Conservation (phyloP, 2,888 invertebrate genomes). For the Leucozona laternaria region DNA sequence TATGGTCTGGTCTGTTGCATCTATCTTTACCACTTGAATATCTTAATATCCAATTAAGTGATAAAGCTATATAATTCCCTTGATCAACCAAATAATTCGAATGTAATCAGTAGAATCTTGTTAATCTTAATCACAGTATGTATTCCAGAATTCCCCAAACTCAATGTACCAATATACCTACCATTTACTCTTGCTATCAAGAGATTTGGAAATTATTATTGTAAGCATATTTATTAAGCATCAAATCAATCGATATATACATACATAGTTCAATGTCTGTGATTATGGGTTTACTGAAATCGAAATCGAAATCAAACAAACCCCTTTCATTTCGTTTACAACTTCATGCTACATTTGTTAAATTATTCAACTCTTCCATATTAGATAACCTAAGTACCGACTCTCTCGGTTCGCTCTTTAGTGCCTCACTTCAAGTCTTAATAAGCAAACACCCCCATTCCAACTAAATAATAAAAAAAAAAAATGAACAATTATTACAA, state of each 20-base stretch:
- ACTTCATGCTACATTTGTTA: constrained; percentile 39
- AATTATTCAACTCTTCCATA: constrained; percentile 46
- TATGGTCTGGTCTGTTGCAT: neutral
- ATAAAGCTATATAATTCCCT: neutral
- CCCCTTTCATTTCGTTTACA: constrained; percentile 7
- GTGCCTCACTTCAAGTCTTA: constrained; percentile 42
- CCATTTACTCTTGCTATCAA: neutral
- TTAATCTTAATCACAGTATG: neutral
- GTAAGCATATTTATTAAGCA: constrained; percentile 1
- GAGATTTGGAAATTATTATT: constrained; percentile 1
- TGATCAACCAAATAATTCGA: constrained; percentile 1
- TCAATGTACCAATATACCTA: neutral
- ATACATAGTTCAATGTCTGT: neutral
- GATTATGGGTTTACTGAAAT: constrained; percentile 18
- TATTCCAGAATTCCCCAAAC: neutral
- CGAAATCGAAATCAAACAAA: constrained; percentile 13
- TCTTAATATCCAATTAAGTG: neutral
- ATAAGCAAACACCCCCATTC: constrained; percentile 37
- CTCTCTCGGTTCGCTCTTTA: constrained; percentile 41
- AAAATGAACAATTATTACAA: constrained; percentile 45
- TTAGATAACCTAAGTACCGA: constrained; percentile 17
- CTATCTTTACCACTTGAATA: constrained; percentile 1
- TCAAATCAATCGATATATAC: no score
- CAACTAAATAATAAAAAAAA: constrained; percentile 3
- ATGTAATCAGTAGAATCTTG: neutral